A percentile compares a stretch with the other conserved stretches of the same genome.
These are phyloP conservation scores for Hylomyscus alleni DNA, from an alignment of 2,797 vertebrate species.

Conservation along the genomic window DNA sequence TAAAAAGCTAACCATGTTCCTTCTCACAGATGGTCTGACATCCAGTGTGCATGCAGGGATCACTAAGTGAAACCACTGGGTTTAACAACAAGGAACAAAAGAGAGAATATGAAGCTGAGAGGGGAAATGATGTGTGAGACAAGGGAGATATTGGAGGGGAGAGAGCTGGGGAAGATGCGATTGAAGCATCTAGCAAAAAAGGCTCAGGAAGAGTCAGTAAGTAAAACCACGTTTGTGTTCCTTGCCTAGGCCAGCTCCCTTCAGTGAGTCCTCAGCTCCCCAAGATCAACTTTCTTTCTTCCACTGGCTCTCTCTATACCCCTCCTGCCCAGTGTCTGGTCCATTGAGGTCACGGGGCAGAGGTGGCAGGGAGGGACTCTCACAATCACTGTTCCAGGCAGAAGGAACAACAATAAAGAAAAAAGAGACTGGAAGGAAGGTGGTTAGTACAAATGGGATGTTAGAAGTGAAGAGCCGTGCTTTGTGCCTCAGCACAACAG, in stretches of 20 bases:
- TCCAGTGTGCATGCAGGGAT: not conserved
- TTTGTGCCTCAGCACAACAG: not conserved
- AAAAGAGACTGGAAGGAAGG: not conserved
- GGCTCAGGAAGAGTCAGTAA: not conserved
- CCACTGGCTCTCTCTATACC: not conserved
- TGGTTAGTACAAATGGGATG: too few relatives aligned
- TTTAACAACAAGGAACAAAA: not conserved
- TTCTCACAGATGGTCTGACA: not conserved
- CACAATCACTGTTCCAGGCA: not conserved
- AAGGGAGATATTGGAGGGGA: not conserved
- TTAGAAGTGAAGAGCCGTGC: not conserved
- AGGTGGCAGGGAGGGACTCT: not conserved
- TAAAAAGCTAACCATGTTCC: not conserved
- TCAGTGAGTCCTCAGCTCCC: not conserved
- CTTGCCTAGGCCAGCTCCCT: not conserved
- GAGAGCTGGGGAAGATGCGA: not conserved
- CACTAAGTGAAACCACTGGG: not conserved
- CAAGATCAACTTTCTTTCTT: not conserved
- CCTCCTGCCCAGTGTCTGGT: too few relatives aligned
- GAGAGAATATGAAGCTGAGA: not conserved
- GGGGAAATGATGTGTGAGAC: not conserved
- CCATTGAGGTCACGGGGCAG: accelerated
- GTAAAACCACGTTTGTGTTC: not conserved
- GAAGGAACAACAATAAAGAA: not conserved
- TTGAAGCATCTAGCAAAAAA: not conserved